Percentiles rank a stretch among this genome's conserved stretches.
phyloP scores from a whole-genome alignment of 2,113 vertebrate genomes.

The Electrona antarctica region DNA sequence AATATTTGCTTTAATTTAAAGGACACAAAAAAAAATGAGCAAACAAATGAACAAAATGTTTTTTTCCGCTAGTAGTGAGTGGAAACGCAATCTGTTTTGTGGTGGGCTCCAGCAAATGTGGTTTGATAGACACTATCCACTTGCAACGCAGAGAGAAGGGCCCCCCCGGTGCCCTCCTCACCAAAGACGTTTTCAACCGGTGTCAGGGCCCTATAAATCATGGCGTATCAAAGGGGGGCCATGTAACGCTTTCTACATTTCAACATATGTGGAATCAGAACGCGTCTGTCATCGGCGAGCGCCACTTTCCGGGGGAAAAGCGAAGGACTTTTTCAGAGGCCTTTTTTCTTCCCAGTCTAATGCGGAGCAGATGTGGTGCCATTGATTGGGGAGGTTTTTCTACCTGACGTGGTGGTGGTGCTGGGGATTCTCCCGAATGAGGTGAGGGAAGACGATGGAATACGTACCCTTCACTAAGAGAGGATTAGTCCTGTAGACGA shows the following conservation, averaged over 20 bases:
- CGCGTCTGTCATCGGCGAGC: slow-evolving; percentile 79
- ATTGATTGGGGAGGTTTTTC: slow-evolving; percentile 67
- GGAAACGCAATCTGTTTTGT: slow-evolving; percentile 69
- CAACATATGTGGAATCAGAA: slow-evolving; percentile 84
- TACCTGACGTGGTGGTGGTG: slow-evolving; percentile 68
- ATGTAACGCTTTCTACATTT: slow-evolving; percentile 83
- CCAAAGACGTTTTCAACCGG: slow-evolving; percentile 75
- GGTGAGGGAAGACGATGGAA: slow-evolving; percentile 54
- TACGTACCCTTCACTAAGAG: slow-evolving; percentile 51
- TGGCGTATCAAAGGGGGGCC: slow-evolving; percentile 82
- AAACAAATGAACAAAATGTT: too few relatives aligned
- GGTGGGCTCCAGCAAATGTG: slow-evolving; percentile 45
- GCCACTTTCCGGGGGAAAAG: slow-evolving; percentile 70
- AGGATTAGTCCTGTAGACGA: slow-evolving; percentile 57
- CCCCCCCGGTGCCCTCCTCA: slow-evolving; percentile 67
- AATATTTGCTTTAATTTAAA: too few relatives aligned
- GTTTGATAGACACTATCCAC: slow-evolving; percentile 75
- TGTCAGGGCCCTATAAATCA: slow-evolving; percentile 83
- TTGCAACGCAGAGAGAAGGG: slow-evolving; percentile 57
- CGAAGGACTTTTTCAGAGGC: slow-evolving; percentile 55
- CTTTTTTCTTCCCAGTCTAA: slow-evolving; percentile 78
- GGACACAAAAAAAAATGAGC: too few relatives aligned
- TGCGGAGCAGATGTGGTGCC: slow-evolving; percentile 79
- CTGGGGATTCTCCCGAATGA: slow-evolving; percentile 60
- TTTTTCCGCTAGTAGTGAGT: slow-evolving; percentile 14